Evolutionary conservation across 1,140 invertebrate species (phyloP).

Genomic region (Panagrolaimus sp.): DNA sequence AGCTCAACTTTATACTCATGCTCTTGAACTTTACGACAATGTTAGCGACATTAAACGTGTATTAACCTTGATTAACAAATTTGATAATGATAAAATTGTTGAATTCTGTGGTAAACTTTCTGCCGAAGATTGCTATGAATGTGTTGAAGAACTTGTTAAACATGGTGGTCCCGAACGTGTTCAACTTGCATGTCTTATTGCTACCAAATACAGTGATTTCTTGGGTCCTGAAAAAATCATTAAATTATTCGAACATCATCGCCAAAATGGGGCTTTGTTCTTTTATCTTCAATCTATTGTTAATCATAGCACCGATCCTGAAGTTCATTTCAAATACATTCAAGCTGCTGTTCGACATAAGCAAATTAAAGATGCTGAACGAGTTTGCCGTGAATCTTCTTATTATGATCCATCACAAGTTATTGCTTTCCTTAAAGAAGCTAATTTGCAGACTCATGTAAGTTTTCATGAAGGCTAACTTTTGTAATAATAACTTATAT

Average conservation of each 20-base stretch:
- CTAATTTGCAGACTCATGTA: constrained; percentile 53
- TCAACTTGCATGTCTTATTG: constrained; percentile 93
- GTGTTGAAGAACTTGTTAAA: constrained; percentile 93
- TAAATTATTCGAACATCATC: constrained; percentile 97
- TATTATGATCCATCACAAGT: constrained; percentile 97
- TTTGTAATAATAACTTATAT: no score
- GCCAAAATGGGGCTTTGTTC: constrained; percentile 95
- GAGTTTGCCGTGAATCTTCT: constrained; percentile 96
- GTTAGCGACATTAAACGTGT: constrained; percentile 92
- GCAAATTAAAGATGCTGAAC: constrained; percentile 98
- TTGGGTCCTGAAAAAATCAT: constrained; percentile 92
- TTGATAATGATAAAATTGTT: constrained; percentile 79
- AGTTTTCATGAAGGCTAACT: neutral
- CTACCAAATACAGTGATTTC: constrained; percentile 98
- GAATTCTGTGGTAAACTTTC: constrained; percentile 95
- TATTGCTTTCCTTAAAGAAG: constrained; percentile 91
- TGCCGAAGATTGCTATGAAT: constrained; percentile 96
- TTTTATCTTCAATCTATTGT: constrained; percentile 99
- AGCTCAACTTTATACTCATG: constrained; percentile 85
- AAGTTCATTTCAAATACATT: constrained; percentile 99
- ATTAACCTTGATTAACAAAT: constrained; percentile 8
- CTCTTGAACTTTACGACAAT: constrained; percentile 70
- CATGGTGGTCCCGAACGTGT: constrained; percentile 96
- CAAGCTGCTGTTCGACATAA: constrained; percentile 91
- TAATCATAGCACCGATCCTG: constrained; percentile 97